Base-by-base conservation (phyloP, 2,113 vertebrate species). In the Periophthalmodon schlosseri region DNA sequence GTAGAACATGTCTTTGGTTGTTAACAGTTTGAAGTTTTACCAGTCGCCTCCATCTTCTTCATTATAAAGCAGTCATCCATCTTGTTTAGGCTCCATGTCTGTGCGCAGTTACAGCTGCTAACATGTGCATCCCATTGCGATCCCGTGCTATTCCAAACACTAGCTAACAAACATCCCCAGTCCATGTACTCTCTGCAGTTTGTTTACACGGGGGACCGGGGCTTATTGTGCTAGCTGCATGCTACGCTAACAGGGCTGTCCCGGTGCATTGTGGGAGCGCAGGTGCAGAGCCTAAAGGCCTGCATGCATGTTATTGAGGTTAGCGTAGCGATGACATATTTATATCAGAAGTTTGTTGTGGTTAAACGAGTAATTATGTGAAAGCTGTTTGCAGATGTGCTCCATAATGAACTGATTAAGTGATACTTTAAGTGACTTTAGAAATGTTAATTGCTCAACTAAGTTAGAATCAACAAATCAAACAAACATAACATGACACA, bases 111-210 rank as follows among this genome's bases (percentile, higher is more conserved):
- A 18, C 15, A 50, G 49, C 49, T 50, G 49, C 49, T 50, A 18
- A 57, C 54, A 57, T 57, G 54, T 57, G 54, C 21, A n/a, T 57
- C 54, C 54, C 54, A 21, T 56, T 21, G 54, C 21, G 54, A 10
- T 20, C 54, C 11, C 54, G 12, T 57, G 20, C 69, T 85, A 73
- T 86, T 84, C 87, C 36, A 39, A 39, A 39, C 36, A 39, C 36
- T 8, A 6, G 36, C 13, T 60, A 28, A 60, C 57, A 60, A 60
- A 60, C 57, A 24, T 28, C 52, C 57, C 57, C 57, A 15, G 57
- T 60, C 23, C 57, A 28, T 14, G 23, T 28, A 15, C 57, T n/a
- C 18, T 21, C 12, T 4, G 11, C 13, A 4, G 57, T 60, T 60
- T 60, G 12, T 60, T 60, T 60, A 60, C 23, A 23, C 57, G 24